Conservation (phyloP, 2,888 invertebrate genomes). For the Oxytorus armatus region DNA sequence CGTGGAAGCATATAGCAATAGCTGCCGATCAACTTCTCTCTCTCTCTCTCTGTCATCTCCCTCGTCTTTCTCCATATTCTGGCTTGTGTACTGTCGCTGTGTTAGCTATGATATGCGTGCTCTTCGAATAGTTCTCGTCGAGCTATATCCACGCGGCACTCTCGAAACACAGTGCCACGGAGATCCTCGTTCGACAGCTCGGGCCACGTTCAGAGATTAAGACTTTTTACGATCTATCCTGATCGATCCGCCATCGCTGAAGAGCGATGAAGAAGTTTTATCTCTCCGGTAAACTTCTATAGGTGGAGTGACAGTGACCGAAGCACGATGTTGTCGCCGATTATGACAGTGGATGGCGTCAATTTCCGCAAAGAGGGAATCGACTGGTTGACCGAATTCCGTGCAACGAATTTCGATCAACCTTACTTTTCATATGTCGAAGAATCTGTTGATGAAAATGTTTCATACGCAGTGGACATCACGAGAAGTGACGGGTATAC, state of each 20-base stretch:
- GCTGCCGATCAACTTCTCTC: constrained; percentile 23
- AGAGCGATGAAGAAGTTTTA: background rate
- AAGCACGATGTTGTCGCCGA: background rate
- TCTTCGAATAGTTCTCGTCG: constrained; percentile 14
- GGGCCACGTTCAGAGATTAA: constrained; percentile 34
- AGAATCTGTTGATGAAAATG: too few species aligned
- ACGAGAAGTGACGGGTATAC: too few species aligned
- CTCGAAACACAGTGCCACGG: constrained; percentile 6
- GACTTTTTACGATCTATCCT: constrained; percentile 38
- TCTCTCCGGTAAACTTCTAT: background rate
- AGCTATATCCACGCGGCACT: constrained; percentile 1
- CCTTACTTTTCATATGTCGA: too few species aligned
- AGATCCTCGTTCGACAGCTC: constrained; percentile 14
- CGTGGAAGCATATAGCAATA: constrained; percentile 28
- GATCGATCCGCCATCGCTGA: constrained; percentile 6
- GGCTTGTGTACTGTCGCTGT: background rate
- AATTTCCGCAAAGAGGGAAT: background rate
- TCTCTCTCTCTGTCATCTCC: background rate
- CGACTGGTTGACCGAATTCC: too few species aligned
- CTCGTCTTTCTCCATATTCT: background rate
- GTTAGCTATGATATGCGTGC: constrained; percentile 13
- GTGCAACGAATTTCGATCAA: too few species aligned
- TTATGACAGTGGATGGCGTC: background rate
- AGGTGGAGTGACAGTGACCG: background rate
- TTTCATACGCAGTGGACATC: too few species aligned